Evolutionary conservation across 2,888 invertebrate genomes (phyloP).

Genomic region (Muscina levida): DNA sequence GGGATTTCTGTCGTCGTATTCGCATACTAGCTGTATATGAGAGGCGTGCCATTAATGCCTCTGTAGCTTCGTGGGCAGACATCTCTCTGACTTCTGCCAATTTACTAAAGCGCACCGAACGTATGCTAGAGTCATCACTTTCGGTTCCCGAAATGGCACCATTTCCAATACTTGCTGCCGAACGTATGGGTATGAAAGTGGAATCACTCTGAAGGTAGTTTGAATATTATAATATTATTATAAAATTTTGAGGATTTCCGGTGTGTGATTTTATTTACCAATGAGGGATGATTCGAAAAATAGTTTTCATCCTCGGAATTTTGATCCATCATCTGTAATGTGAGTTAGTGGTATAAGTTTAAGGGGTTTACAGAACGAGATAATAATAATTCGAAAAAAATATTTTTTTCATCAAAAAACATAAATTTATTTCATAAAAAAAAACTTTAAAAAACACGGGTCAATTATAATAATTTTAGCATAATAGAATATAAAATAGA

Average conservation of each 20-base stretch:
- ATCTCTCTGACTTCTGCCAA: constrained; percentile 92
- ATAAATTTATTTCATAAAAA: no score
- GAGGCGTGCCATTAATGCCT: constrained; percentile 93
- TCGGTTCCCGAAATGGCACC: constrained; percentile 85
- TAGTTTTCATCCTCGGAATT: constrained; percentile 90
- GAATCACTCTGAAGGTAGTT: constrained; percentile 88
- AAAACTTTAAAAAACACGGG: no score
- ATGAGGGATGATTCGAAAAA: constrained; percentile 83
- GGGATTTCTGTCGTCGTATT: constrained; percentile 84
- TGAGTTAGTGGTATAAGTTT: no score
- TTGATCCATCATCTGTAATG: constrained; percentile 85
- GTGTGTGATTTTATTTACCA: constrained; percentile 72
- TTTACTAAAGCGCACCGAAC: constrained; percentile 94
- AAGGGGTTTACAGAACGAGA: no score
- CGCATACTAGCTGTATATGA: constrained; percentile 96
- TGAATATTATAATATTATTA: background rate
- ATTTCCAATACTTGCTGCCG: constrained; percentile 79
- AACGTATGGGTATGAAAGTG: constrained; percentile 93
- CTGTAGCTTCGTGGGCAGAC: constrained; percentile 94
- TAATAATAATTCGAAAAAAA: no score
- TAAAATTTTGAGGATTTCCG: background rate
- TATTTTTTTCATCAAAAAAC: no score
- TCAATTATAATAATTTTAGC: no score
- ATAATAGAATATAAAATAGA: no score
- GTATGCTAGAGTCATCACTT: constrained; percentile 91